These are phyloP conservation scores for Drepana arcuata DNA, from an alignment of 1,140 invertebrate genomes.

Conservation along the genomic window DNA sequence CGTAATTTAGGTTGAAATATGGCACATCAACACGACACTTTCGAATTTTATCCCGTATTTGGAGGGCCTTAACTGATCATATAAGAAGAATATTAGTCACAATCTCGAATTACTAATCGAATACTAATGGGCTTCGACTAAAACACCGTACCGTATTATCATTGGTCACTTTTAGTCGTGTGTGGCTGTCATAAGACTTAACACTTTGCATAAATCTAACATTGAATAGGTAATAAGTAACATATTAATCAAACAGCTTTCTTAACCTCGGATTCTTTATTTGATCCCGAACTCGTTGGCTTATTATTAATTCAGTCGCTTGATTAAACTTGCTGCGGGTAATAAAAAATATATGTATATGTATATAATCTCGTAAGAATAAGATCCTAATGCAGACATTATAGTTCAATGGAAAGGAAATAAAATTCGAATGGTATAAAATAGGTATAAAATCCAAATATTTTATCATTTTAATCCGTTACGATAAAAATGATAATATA, in stretches of 20 bases:
- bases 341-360: too few relatives aligned
- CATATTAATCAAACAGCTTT: conserved; percentile 53
- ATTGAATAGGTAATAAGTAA: conserved; percentile 48
- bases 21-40: conserved; percentile 20
- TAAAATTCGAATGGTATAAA: too few relatives aligned
- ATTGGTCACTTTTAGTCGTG: conserved; percentile 42
- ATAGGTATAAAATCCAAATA: too few relatives aligned
- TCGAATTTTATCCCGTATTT: conserved; percentile 23
- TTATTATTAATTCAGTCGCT: too few relatives aligned
- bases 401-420: too few relatives aligned
- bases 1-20: conserved; percentile 30
- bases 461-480: too few relatives aligned
- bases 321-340: too few relatives aligned
- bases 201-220: conserved; percentile 49
- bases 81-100: conserved; percentile 27
- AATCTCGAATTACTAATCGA: conserved; percentile 49
- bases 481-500: too few relatives aligned
- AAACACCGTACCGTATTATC: conserved; percentile 32
- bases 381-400: too few relatives aligned
- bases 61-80: conserved; percentile 14
- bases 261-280: conserved; percentile 38
- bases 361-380: too few relatives aligned
- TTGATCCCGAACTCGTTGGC: too few relatives aligned
- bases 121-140: conserved; percentile 37
- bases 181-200: conserved; percentile 42